Evolutionary conservation across 1,140 invertebrate species (phyloP).

Genomic region (Diorhabda carinulata): DNA sequence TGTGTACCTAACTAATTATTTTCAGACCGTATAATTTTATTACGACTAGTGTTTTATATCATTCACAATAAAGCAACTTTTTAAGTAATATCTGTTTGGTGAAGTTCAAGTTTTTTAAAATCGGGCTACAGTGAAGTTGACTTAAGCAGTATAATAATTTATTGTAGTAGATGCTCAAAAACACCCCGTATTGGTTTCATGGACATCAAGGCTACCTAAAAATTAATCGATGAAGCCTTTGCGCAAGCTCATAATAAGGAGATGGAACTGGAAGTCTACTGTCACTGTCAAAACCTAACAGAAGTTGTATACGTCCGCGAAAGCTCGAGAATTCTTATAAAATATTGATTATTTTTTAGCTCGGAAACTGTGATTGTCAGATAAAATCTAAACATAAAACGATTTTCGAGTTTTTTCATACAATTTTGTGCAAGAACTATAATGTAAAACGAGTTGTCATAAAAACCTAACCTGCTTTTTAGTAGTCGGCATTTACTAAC

Average conservation of each 20-base stretch:
- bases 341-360: conserved; percentile 29
- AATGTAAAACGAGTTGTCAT: conserved; percentile 8
- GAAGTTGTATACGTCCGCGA: conserved; percentile 24
- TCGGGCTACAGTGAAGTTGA: too few relatives aligned
- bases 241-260: conserved; percentile 12
- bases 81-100: too few relatives aligned
- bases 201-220: conserved; percentile 1
- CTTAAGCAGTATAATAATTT: too few relatives aligned
- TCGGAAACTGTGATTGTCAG: conserved; percentile 9
- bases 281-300: conserved; percentile 25
- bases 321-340: conserved; percentile 15
- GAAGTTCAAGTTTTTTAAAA: too few relatives aligned
- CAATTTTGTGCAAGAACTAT: background rate
- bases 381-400: background rate
- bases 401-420: background rate
- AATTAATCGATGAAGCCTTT: conserved; percentile 18
- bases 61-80: too few relatives aligned
- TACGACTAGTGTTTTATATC: too few relatives aligned
- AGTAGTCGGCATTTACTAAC: conserved; percentile 6
- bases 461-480: conserved; percentile 16
- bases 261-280: conserved; percentile 13
- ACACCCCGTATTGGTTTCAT: conserved; percentile 5
- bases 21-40: too few relatives aligned
- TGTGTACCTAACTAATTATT: too few relatives aligned
- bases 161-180: background rate